These are phyloP conservation scores for Sebastolobus alascanus DNA, from an alignment of 2,797 vertebrate species.

Conservation along the genomic window DNA sequence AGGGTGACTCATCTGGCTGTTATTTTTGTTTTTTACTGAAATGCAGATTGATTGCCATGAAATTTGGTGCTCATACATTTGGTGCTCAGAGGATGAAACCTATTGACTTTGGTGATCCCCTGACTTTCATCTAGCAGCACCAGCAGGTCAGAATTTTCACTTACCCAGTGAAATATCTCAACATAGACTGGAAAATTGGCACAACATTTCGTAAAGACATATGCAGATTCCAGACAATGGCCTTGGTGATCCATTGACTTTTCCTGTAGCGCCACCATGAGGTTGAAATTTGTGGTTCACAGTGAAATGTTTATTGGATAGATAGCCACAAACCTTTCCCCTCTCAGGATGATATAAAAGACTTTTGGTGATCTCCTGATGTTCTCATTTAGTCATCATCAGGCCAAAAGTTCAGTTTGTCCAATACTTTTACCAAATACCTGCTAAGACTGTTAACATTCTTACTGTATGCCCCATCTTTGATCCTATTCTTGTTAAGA, in stretches of 20 bases:
- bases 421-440: neutral
- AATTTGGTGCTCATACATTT: neutral
- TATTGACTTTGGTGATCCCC: neutral
- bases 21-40: neutral
- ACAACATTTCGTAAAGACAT: neutral
- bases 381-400: neutral
- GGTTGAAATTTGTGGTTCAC: neutral
- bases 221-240: neutral
- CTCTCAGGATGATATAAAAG: neutral
- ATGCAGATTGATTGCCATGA: neutral
- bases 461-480: neutral
- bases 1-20: neutral
- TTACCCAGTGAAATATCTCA: neutral
- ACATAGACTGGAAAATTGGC: neutral
- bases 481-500: neutral
- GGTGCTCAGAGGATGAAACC: neutral
- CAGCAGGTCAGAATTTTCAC: neutral
- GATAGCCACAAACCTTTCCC: neutral
- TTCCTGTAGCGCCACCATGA: neutral
- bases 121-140: neutral
- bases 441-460: neutral
- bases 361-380: neutral
- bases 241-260: neutral
- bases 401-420: neutral
- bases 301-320: neutral